A percentile compares a stretch with the other conserved stretches of the same genome.
These are phyloP conservation scores for Vanessa cardui DNA, from an alignment of 2,888 invertebrate genomes.

Conservation along the genomic window DNA sequence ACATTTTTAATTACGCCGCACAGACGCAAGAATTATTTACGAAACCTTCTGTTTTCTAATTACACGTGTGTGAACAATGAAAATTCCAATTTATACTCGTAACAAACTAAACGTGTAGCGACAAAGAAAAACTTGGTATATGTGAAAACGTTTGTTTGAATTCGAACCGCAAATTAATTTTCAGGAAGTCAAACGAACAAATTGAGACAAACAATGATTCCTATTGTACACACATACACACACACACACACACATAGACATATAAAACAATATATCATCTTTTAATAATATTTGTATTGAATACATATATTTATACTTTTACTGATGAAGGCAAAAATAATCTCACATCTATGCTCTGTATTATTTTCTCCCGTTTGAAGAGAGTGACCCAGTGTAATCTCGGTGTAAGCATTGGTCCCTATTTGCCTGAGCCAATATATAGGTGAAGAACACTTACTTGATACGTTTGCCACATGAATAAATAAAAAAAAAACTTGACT, in stretches of 20 bases:
- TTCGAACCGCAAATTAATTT: conserved; percentile 68
- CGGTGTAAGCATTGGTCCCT: too few relatives aligned
- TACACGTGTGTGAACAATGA: conserved; percentile 71
- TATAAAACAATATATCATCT: background rate
- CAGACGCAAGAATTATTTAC: conserved; percentile 56
- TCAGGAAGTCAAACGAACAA: conserved; percentile 67
- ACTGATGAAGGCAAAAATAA: too few relatives aligned
- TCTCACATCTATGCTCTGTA: background rate
- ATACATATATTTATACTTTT: background rate
- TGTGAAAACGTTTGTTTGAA: conserved; percentile 51
- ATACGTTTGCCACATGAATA: too few relatives aligned
- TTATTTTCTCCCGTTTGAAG: too few relatives aligned
- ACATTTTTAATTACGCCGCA: conserved; percentile 49
- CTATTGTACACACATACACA: conserved; percentile 10
- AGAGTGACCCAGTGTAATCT: too few relatives aligned
- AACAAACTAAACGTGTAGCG: conserved; percentile 61
- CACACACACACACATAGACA: background rate
- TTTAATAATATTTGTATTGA: background rate
- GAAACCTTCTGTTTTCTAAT: conserved; percentile 64
- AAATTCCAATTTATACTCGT: conserved; percentile 71
- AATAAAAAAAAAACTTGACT: too few relatives aligned
- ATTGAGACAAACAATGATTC: conserved; percentile 55
- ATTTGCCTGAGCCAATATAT: too few relatives aligned
- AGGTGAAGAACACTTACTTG: too few relatives aligned
- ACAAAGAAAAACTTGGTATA: conserved; percentile 57